These are phyloP conservation scores for Atethmia centrago DNA, from an alignment of 2,888 invertebrate species.

Conservation along the genomic window DNA sequence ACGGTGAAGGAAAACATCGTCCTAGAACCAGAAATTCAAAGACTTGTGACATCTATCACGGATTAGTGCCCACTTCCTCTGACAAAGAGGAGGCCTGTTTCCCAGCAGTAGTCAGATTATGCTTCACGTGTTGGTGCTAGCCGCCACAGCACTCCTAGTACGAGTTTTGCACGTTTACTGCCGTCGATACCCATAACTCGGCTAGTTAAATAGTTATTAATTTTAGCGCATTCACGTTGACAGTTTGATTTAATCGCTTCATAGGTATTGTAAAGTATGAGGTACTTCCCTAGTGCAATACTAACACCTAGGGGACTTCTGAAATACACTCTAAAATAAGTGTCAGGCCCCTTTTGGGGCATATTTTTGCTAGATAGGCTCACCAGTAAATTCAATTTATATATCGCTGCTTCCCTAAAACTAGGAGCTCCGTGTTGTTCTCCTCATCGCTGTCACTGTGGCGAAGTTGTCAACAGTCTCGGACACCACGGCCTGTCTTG, in stretches of 20 bases:
- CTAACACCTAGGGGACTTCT: not conserved
- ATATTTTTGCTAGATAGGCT: not conserved
- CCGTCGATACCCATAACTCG: not conserved
- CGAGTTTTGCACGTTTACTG: not conserved
- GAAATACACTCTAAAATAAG: not conserved
- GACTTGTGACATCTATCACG: too few species aligned
- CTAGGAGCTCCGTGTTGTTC: too few species aligned
- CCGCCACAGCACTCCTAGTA: not conserved
- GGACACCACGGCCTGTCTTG: too few species aligned
- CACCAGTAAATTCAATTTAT: too few species aligned
- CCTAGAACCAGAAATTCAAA: too few species aligned
- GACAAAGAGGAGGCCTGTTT: too few species aligned
- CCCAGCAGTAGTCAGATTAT: too few species aligned
- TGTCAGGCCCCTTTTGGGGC: not conserved
- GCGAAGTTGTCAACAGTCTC: too few species aligned
- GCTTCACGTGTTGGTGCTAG: not conserved
- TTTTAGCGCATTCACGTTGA: not conserved
- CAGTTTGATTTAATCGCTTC: not conserved
- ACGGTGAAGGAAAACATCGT: too few species aligned
- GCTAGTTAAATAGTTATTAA: not conserved
- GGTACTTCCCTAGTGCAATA: not conserved
- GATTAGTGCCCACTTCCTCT: too few species aligned
- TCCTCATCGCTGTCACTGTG: too few species aligned
- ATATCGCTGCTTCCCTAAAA: too few species aligned
- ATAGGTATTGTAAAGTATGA: not conserved